These are phyloP conservation scores for Zingel zingel DNA, from an alignment of 2,113 vertebrate genomes.

Conservation along the genomic window DNA sequence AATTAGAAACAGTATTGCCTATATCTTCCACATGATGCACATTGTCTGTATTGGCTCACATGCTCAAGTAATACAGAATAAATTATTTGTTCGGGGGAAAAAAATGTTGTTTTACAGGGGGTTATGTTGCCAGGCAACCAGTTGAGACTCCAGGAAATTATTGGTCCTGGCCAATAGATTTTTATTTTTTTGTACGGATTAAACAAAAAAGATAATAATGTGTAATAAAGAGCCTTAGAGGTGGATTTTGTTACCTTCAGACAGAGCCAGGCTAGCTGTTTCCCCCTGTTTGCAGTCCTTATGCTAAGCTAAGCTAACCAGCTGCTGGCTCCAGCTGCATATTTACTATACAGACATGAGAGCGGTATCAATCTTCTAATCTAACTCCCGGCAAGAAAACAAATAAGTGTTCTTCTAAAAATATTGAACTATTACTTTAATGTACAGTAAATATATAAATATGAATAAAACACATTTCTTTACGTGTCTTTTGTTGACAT, in stretches of 20 bases:
- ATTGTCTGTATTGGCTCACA: background rate
- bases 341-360: background rate
- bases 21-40: background rate
- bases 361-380: background rate
- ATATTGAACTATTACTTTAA: background rate
- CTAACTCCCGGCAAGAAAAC: background rate
- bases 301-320: background rate
- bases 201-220: background rate
- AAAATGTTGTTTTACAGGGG: background rate
- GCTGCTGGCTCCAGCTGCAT: background rate
- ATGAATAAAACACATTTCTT: background rate
- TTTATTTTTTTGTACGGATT: background rate
- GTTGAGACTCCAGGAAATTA: background rate
- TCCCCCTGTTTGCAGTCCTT: too few relatives aligned
- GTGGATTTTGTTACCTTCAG: too few relatives aligned
- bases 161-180: background rate
- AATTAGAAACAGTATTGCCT: too few relatives aligned
- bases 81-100: background rate
- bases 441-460: background rate
- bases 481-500: background rate
- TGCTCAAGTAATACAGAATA: background rate
- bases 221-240: background rate
- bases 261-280: background rate
- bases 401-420: background rate
- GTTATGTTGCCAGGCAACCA: background rate